A percentile compares a stretch with the other conserved stretches of the same genome.
phyloP scores from a whole-genome alignment of 2,797 vertebrate species.

The Myoxocephalus aenaeus region DNA sequence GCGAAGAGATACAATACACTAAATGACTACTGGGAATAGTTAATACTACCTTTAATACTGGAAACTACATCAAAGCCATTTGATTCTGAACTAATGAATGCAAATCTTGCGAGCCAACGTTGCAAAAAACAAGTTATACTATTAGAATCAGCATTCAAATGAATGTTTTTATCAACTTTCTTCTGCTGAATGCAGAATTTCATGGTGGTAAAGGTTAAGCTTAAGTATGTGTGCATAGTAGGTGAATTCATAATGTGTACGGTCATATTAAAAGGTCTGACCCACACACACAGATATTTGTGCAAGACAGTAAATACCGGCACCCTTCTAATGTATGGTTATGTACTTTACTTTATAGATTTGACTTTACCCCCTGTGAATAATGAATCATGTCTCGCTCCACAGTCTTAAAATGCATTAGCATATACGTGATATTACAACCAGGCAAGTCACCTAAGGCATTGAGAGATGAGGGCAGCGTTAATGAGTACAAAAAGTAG shows the following conservation, averaged over 20 bases:
- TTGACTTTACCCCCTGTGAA: constrained; percentile 41
- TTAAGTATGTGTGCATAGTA: neutral
- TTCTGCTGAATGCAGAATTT: neutral
- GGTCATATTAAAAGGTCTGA: constrained; percentile 28
- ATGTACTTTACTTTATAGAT: constrained; percentile 65
- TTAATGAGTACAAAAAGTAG: constrained; percentile 52
- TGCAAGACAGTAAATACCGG: constrained; percentile 26
- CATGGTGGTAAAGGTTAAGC: constrained; percentile 21
- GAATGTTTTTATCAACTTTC: constrained; percentile 6
- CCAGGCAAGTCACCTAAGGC: constrained; percentile 36
- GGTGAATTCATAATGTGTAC: neutral
- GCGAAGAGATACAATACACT: neutral
- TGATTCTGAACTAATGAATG: constrained; percentile 29
- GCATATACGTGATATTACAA: constrained; percentile 37
- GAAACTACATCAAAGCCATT: constrained; percentile 32
- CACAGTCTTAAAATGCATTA: constrained; percentile 31
- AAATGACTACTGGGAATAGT: neutral
- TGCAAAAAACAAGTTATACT: constrained; percentile 8
- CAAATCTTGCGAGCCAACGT: constrained; percentile 2
- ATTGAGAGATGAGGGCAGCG: constrained; percentile 44
- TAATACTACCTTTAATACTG: neutral
- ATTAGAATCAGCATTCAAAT: constrained; percentile 21
- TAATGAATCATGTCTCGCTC: constrained; percentile 7
- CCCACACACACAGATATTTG: constrained; percentile 15
- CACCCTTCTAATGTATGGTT: constrained; percentile 32